Evolutionary conservation across 2,888 invertebrate genomes (phyloP).

Genomic region (Leucoma salicis): DNA sequence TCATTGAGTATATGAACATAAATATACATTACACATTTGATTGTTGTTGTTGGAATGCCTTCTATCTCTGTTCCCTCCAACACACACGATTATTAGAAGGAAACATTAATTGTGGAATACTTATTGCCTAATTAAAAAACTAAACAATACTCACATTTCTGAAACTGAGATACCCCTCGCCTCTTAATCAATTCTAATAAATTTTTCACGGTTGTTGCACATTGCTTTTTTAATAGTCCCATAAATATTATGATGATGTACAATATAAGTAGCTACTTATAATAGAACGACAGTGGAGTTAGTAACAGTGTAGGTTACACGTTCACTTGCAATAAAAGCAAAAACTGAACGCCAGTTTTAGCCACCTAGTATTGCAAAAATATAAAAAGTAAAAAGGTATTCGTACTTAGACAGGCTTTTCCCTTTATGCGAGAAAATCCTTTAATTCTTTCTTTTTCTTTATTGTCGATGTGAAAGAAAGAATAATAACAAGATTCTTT

Average conservation of each 20-base stretch:
- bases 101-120: slow-evolving; percentile 34
- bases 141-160: slow-evolving; percentile 16
- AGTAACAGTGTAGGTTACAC: slow-evolving; percentile 5
- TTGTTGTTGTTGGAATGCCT: slow-evolving; percentile 15
- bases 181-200: slow-evolving; percentile 16
- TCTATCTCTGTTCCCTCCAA: slow-evolving; percentile 36
- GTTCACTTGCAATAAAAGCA: not conserved
- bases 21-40: slow-evolving; percentile 47
- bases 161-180: slow-evolving; percentile 16
- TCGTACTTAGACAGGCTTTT: too few species aligned
- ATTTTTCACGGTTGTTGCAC: slow-evolving; percentile 17
- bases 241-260: slow-evolving; percentile 12
- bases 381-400: too few species aligned
- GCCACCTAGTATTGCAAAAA: too few species aligned
- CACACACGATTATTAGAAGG: slow-evolving; percentile 38
- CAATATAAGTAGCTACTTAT: too few species aligned
- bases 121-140: slow-evolving; percentile 32
- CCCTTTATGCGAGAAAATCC: too few species aligned
- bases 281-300: slow-evolving; percentile 5
- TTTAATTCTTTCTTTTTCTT: too few species aligned
- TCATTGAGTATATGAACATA: slow-evolving; percentile 26
- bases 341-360: too few species aligned
- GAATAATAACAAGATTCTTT: too few species aligned
- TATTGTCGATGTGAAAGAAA: too few species aligned
- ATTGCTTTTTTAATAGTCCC: slow-evolving; percentile 11